Percentiles rank a stretch among this genome's conserved stretches.
These are phyloP conservation scores for Oncorhynchus keta DNA, from an alignment of 2,113 vertebrate genomes.

Conservation along the genomic window DNA sequence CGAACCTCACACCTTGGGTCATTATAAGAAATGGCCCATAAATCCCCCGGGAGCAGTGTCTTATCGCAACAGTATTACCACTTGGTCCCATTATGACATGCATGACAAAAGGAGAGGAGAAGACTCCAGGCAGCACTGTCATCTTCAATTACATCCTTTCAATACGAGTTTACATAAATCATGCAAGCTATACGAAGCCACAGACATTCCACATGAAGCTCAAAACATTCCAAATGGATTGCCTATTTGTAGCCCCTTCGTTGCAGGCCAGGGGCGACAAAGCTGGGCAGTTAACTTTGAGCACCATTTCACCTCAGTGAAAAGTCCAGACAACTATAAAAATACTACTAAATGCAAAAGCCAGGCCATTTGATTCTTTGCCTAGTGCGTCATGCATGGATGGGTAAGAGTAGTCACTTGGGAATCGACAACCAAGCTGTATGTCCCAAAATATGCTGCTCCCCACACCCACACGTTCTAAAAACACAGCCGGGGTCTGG, in stretches of 20 bases:
- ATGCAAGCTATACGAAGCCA: neutral
- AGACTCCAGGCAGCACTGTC: slow-evolving; percentile 46
- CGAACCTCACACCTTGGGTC: slow-evolving; percentile 45
- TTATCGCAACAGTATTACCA: slow-evolving; percentile 28
- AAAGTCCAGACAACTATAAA: slow-evolving; percentile 30
- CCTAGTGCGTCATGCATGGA: neutral
- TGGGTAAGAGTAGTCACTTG: slow-evolving; percentile 13
- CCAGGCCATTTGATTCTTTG: neutral
- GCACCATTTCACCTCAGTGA: slow-evolving; percentile 16
- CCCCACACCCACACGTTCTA: neutral
- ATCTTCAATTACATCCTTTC: slow-evolving; percentile 36
- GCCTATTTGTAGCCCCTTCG: neutral
- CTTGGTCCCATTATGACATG: slow-evolving; percentile 37
- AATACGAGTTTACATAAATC: slow-evolving; percentile 24
- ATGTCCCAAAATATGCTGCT: neutral
- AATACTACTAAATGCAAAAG: neutral
- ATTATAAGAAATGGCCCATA: slow-evolving; percentile 45
- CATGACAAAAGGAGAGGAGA: slow-evolving; percentile 50
- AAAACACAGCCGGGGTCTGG: slow-evolving; percentile 17
- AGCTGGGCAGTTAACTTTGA: slow-evolving; percentile 3
- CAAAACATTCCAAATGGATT: slow-evolving; percentile 24
- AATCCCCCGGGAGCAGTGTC: slow-evolving; percentile 17
- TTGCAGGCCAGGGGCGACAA: neutral
- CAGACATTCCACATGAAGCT: slow-evolving; percentile 7
- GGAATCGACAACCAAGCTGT: slow-evolving; percentile 28